Conservation (phyloP, 2,113 vertebrate genomes). For the Centropus unirufus region DNA sequence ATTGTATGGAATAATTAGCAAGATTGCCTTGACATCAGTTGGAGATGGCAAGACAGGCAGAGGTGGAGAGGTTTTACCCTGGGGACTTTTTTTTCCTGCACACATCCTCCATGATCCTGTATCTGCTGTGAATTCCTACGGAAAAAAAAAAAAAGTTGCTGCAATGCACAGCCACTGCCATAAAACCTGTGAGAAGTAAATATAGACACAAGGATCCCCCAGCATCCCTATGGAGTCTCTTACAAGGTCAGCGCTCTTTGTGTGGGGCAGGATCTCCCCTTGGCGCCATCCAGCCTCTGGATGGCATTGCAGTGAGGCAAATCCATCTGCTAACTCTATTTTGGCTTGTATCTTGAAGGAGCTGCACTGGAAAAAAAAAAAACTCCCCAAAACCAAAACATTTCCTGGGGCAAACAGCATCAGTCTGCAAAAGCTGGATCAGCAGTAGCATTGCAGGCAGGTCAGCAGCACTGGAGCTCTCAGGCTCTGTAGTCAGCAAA, state of each 20-base stretch:
- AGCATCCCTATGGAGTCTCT: not conserved
- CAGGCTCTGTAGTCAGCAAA: not conserved
- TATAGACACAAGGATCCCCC: not conserved
- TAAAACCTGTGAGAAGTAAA: not conserved
- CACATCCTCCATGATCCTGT: not conserved
- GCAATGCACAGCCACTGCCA: not conserved
- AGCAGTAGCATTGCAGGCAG: rapidly evolving
- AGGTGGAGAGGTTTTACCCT: not conserved
- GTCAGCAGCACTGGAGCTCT: not conserved
- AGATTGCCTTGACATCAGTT: not conserved
- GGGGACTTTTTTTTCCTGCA: not conserved
- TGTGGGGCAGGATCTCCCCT: not conserved
- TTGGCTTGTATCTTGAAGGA: not conserved
- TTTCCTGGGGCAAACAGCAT: not conserved
- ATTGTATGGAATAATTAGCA: not conserved
- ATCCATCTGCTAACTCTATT: not conserved
- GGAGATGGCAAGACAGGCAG: not conserved
- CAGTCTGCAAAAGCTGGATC: not conserved
- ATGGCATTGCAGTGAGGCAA: not conserved
- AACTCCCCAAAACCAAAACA: not conserved
- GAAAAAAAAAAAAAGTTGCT: not conserved
- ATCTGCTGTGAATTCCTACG: not conserved
- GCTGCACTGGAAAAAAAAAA: not conserved
- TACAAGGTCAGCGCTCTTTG: not conserved
- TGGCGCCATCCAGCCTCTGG: not conserved